Evolutionary conservation across 2,888 invertebrate species (phyloP).

Genomic region (Teleogryllus oceanicus): DNA sequence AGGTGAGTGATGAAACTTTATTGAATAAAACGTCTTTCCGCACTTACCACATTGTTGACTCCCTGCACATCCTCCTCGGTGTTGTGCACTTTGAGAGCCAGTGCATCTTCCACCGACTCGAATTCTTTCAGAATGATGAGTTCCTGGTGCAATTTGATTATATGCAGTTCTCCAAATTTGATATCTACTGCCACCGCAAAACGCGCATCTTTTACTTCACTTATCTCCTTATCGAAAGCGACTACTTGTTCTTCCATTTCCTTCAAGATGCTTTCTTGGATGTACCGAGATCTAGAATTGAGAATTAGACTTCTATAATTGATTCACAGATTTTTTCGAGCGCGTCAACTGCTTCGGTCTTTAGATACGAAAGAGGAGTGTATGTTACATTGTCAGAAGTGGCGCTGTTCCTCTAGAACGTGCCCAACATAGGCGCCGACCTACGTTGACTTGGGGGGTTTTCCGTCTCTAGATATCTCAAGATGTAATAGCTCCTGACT

Average conservation of each 20-base stretch:
- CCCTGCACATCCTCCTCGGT: neutral
- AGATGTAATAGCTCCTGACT: too few species aligned
- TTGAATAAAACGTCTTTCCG: too few species aligned
- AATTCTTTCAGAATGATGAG: constrained; percentile 69
- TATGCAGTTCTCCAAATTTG: constrained; percentile 59
- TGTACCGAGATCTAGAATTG: constrained; percentile 40
- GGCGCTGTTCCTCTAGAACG: too few species aligned
- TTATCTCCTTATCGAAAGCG: constrained; percentile 63
- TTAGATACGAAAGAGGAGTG: too few species aligned
- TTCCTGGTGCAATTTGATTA: constrained; percentile 69
- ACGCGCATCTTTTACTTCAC: constrained; percentile 55
- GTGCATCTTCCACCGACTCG: constrained; percentile 64
- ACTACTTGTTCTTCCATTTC: constrained; percentile 58
- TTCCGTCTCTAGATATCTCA: too few species aligned
- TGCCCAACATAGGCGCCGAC: too few species aligned
- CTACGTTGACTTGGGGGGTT: too few species aligned
- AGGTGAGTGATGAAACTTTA: too few species aligned
- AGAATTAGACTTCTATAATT: too few species aligned
- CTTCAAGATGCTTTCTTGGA: constrained; percentile 61
- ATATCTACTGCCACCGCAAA: constrained; percentile 57
- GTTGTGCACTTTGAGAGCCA: constrained; percentile 57
- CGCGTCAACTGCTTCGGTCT: too few species aligned
- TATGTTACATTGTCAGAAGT: too few species aligned
- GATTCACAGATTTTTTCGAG: too few species aligned
- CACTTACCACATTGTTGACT: neutral